These are phyloP conservation scores for Xylocampa areola DNA, from an alignment of 2,888 invertebrate genomes.

Conservation along the genomic window DNA sequence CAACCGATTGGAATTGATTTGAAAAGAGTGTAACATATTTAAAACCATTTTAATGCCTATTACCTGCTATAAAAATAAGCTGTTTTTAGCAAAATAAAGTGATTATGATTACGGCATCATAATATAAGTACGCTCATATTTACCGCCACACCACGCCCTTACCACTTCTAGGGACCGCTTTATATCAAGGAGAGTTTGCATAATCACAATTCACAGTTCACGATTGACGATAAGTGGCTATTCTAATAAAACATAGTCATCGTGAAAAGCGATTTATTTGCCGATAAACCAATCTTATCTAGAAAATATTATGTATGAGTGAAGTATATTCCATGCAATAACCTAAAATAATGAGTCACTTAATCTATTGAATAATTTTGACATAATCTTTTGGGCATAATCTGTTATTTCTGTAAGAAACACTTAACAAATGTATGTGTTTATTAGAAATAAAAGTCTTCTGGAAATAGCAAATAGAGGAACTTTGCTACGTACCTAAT, in stretches of 20 bases:
- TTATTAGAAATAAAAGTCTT: too few species aligned
- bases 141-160: not conserved
- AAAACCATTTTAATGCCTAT: too few species aligned
- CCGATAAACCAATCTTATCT: conserved; percentile 56
- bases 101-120: too few species aligned
- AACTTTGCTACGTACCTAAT: too few species aligned
- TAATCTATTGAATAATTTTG: conserved; percentile 10
- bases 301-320: conserved; percentile 43
- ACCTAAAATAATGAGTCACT: conserved; percentile 23
- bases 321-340: conserved; percentile 27
- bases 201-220: conserved; percentile 67
- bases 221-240: conserved; percentile 71
- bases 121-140: conserved; percentile 6
- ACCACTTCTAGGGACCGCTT: conserved; percentile 56
- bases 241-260: conserved; percentile 70
- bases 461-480: too few species aligned
- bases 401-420: not conserved
- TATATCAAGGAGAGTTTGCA: conserved; percentile 59
- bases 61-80: too few species aligned
- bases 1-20: too few species aligned
- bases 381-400: too few species aligned
- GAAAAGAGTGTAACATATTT: too few species aligned
- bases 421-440: not conserved
- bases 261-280: conserved; percentile 59
- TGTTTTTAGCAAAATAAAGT: too few species aligned